phyloP scores from a whole-genome alignment of 2,113 vertebrate genomes.

The Amia ocellicauda region DNA sequence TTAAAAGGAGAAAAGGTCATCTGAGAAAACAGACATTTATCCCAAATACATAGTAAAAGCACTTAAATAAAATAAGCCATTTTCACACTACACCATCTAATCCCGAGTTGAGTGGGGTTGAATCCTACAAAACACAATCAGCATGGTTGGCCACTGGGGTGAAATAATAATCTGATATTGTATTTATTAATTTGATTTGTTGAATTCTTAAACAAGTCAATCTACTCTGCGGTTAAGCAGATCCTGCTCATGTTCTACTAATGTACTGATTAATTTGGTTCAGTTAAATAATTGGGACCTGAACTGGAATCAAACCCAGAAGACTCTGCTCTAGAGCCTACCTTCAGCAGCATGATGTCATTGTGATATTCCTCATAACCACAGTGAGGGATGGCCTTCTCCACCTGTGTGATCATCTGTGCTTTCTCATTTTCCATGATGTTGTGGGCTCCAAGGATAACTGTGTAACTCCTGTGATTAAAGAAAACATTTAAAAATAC shows the following conservation, averaged over 20 bases:
- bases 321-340: not conserved
- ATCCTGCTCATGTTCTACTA: too few species aligned
- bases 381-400: not conserved
- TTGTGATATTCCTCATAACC: not conserved
- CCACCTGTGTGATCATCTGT: not conserved
- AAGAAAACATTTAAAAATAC: not conserved
- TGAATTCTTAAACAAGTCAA: too few species aligned
- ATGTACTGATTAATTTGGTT: too few species aligned
- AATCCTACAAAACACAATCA: not conserved
- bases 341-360: constrained; percentile 4
- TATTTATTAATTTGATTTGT: too few species aligned
- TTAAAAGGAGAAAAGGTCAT: not conserved
- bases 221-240: too few species aligned
- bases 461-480: not conserved
- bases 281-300: too few species aligned
- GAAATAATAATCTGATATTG: too few species aligned
- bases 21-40: too few species aligned
- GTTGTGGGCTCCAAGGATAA: not conserved
- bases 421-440: not conserved
- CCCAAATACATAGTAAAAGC: not conserved
- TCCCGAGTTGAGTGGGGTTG: too few species aligned
- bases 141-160: not conserved
- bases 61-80: too few species aligned
- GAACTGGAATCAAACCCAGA: too few species aligned
- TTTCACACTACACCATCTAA: not conserved